Evolutionary conservation across 1,140 invertebrate species (phyloP).

Genomic region (Matsumurasca onukii): DNA sequence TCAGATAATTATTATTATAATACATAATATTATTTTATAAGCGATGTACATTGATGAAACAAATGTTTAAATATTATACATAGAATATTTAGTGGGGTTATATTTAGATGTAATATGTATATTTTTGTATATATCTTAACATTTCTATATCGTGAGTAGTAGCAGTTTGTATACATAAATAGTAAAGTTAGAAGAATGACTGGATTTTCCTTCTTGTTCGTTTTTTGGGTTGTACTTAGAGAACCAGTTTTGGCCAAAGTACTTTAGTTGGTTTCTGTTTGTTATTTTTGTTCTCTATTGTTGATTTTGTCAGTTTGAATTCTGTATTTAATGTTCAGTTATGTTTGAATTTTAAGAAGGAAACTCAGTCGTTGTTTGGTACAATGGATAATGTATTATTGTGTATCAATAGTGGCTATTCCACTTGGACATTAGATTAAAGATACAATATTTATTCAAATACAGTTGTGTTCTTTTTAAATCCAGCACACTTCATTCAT

Average conservation of each 20-base stretch:
- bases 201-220: conserved; percentile 26
- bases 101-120: conserved; percentile 31
- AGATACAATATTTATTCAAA: conserved; percentile 27
- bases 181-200: neutral
- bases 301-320: neutral
- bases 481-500: too few relatives aligned
- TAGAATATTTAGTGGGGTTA: conserved; percentile 27
- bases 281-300: neutral
- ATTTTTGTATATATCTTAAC: conserved; percentile 32
- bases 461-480: conserved; percentile 19
- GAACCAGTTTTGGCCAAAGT: conserved; percentile 19
- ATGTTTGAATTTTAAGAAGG: conserved; percentile 23
- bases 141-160: conserved; percentile 29
- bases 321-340: conserved; percentile 7
- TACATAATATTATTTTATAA: conserved; percentile 28
- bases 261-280: conserved; percentile 15
- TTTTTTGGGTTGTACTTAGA: conserved; percentile 28
- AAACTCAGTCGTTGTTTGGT: conserved; percentile 19
- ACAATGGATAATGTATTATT: conserved; percentile 19
- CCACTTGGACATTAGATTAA: conserved; percentile 23
- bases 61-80: conserved; percentile 31
- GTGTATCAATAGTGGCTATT: conserved; percentile 23
- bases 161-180: conserved; percentile 26
- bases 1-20: conserved; percentile 22
- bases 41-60: conserved; percentile 26